Evolutionary conservation across 2,888 invertebrate species (phyloP), one percentile per base, ranked within the genome.

Genomic region (Acronicta leporina): DNA sequence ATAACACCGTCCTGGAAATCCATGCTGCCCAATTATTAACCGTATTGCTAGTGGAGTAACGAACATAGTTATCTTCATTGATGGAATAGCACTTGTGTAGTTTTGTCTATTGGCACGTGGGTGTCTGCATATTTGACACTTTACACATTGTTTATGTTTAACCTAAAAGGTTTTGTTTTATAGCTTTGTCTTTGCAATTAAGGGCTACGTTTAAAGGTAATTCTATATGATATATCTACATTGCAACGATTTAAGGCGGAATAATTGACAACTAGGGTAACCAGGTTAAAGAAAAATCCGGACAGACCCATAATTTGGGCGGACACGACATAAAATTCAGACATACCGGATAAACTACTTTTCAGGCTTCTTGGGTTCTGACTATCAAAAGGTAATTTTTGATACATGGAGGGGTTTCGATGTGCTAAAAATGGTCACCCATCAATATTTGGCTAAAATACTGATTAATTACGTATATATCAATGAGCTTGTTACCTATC

Each of bases 151-250:
- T 80, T 77, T 73, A 77, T 68, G 67, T 61, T 64, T 33, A 14
- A 66, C 63, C 66, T 58, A 78, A 78, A 63, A 70, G 66, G 67
- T 74, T 75, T 58, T 63, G 72, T 74, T 85, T 85, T 83, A 85
- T 73, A 75, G 68, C 66, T 73, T 70, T 75, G 77, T 69, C 68
- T 63, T 35, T 53, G 63, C 64, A 45, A 67, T 74, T 71, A 71
- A 63, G 63, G 73, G 53, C 47, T 43, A 5, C 20, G 35, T 40
- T 56, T 45, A 59, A 40, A n/a, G 15, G 41, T 51, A 25, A 25
- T 46, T 63, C 45, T 42, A 69, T 73, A 55, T 62, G 38, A 55
- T 60, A 71, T 60, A 57, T 43, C 50, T 42, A 68, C 33, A 58
- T 66, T 57, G 47, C 50, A 48, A 58, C 20, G 20, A 20, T 20